phyloP scores from a whole-genome alignment of 1,140 invertebrate genomes.

The Trachymyrmex cornetzi region DNA sequence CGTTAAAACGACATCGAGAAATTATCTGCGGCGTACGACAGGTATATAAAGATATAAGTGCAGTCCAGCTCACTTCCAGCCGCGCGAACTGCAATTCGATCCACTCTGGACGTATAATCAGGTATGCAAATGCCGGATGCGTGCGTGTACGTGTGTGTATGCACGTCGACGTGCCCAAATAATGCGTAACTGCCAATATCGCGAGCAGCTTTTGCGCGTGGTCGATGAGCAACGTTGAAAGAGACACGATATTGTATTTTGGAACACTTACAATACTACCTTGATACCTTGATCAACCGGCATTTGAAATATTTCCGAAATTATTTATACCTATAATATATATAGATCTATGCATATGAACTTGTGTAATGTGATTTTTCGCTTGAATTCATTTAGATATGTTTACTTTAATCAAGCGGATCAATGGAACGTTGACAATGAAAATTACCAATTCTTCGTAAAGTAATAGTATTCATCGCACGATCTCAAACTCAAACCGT shows the following conservation, averaged over 20 bases:
- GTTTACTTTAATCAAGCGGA: not conserved
- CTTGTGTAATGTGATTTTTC: not conserved
- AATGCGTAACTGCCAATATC: conserved; percentile 76
- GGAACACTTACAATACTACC: not conserved
- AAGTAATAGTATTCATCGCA: not conserved
- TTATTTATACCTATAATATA: not conserved
- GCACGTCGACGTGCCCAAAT: conserved; percentile 57
- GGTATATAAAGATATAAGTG: conserved; percentile 76
- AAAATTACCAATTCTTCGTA: conserved; percentile 19
- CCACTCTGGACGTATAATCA: conserved; percentile 68
- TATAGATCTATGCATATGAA: not conserved
- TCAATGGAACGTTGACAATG: not conserved
- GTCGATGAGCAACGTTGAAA: conserved; percentile 39
- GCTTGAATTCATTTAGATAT: not conserved
- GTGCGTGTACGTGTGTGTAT: conserved; percentile 36
- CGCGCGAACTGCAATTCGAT: conserved; percentile 70
- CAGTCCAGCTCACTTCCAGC: conserved; percentile 56
- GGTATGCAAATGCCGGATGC: conserved; percentile 73
- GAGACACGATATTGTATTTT: conserved; percentile 12
- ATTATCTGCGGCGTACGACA: conserved; percentile 62
- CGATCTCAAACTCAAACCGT: not conserved
- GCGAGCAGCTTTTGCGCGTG: conserved; percentile 69
- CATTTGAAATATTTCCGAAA: not conserved
- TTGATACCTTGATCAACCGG: not conserved
- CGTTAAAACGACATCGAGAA: conserved; percentile 53